Evolutionary conservation across 2,797 vertebrate species (phyloP).

Genomic region (Syngnathus rostellatus): DNA sequence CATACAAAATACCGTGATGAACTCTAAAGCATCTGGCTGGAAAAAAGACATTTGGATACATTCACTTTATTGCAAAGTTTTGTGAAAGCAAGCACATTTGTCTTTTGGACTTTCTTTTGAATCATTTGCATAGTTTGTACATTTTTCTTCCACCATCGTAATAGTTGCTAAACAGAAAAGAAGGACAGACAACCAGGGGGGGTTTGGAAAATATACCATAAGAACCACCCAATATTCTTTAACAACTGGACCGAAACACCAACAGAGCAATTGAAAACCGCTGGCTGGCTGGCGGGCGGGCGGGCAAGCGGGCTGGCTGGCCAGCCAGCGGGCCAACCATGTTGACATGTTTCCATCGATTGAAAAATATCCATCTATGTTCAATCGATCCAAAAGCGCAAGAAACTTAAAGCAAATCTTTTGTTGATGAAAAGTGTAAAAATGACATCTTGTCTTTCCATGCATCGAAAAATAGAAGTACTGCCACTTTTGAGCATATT

Average conservation of each 20-base stretch:
- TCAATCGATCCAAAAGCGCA: slow-evolving; percentile 45
- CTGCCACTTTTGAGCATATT: slow-evolving; percentile 38
- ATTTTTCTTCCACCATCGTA: slow-evolving; percentile 40
- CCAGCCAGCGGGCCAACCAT: slow-evolving; percentile 12
- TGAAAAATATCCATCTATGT: slow-evolving; percentile 58
- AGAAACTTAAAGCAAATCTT: slow-evolving; percentile 50
- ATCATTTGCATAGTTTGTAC: slow-evolving; percentile 67
- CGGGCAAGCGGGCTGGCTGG: slow-evolving; percentile 11
- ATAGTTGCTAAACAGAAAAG: slow-evolving; percentile 48
- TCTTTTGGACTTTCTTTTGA: slow-evolving; percentile 18
- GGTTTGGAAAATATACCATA: slow-evolving; percentile 52
- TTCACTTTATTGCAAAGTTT: slow-evolving; percentile 72
- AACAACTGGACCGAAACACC: slow-evolving; percentile 11
- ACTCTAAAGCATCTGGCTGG: slow-evolving; percentile 36
- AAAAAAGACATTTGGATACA: slow-evolving; percentile 60
- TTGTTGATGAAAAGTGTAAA: slow-evolving; percentile 54
- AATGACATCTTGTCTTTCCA: slow-evolving; percentile 41
- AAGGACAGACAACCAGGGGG: slow-evolving; percentile 48
- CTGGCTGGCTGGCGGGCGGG: not conserved
- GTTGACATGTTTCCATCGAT: slow-evolving; percentile 30
- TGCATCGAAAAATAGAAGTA: slow-evolving; percentile 64
- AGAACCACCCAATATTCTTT: slow-evolving; percentile 50
- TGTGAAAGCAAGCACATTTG: slow-evolving; percentile 65
- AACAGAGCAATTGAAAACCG: slow-evolving; percentile 51
- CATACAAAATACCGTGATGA: slow-evolving; percentile 40